A percentile compares a stretch with the other conserved stretches of the same genome.
Evolutionary conservation across 2,113 vertebrate genomes (phyloP).

Genomic region (Corythaixoides concolor): DNA sequence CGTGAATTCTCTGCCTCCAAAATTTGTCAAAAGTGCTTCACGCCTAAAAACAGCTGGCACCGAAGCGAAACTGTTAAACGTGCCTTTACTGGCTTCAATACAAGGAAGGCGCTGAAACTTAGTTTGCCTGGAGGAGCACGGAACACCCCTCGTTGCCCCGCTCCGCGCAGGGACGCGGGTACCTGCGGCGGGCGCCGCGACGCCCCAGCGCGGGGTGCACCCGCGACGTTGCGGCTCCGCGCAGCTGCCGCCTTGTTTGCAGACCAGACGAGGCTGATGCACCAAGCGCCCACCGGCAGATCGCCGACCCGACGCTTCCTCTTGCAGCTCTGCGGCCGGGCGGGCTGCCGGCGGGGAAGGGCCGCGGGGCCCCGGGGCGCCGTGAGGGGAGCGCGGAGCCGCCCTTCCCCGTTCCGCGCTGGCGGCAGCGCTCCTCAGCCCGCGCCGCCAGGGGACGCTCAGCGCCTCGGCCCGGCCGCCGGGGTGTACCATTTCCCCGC

Average conservation of each 20-base stretch:
- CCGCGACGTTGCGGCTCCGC: background rate
- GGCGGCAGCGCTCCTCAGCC: no score
- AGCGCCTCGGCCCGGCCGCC: fast-evolving
- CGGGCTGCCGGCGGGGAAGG: background rate
- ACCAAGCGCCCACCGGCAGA: no score
- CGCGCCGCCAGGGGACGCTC: background rate
- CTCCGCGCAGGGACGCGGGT: background rate
- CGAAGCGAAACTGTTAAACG: no score
- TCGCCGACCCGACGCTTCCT: background rate
- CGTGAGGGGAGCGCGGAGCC: background rate
- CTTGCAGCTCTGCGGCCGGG: background rate
- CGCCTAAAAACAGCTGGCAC: background rate
- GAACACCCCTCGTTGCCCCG: fast-evolving
- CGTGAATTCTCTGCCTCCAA: fast-evolving
- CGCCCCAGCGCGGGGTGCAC: background rate
- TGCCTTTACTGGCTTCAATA: fast-evolving
- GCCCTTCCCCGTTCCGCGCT: background rate
- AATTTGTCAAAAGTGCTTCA: fast-evolving
- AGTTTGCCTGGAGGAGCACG: no score
- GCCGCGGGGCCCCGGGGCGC: background rate
- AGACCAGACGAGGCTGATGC: background rate
- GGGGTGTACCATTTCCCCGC: background rate
- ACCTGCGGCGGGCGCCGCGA: background rate
- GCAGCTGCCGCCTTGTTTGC: background rate
- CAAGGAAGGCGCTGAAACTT: fast-evolving